Evolutionary conservation across 2,888 invertebrate genomes (phyloP).

Genomic region (Germaria angustata): DNA sequence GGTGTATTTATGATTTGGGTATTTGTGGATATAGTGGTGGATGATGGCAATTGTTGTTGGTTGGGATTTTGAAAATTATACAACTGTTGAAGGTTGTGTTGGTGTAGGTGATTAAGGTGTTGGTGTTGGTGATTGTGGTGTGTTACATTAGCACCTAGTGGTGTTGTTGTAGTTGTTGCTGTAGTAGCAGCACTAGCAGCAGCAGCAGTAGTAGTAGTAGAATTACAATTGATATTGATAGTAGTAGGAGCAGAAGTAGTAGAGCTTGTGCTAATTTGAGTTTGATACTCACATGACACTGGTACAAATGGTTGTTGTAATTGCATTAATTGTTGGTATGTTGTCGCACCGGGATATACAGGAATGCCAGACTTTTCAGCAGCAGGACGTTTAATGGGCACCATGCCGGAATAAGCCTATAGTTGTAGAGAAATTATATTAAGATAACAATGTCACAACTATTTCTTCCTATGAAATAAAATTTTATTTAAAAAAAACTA

Average conservation of each 20-base stretch:
- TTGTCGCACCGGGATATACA: slow-evolving; percentile 94
- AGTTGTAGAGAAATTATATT: slow-evolving; percentile 17
- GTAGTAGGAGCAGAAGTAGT: slow-evolving; percentile 70
- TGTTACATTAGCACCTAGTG: slow-evolving; percentile 69
- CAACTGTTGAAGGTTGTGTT: slow-evolving; percentile 69
- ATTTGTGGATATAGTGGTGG: slow-evolving; percentile 58
- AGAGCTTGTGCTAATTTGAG: slow-evolving; percentile 71
- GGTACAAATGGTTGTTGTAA: slow-evolving; percentile 96
- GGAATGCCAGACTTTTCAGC: slow-evolving; percentile 98
- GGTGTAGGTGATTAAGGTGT: slow-evolving; percentile 68
- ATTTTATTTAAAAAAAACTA: too few species aligned
- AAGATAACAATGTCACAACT: background rate
- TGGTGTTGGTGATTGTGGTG: slow-evolving; percentile 72
- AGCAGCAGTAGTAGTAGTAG: slow-evolving; percentile 69
- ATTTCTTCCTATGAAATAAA: background rate
- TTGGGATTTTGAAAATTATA: slow-evolving; percentile 55
- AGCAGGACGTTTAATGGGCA: slow-evolving; percentile 97
- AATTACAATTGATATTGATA: slow-evolving; percentile 65
- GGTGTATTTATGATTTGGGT: slow-evolving; percentile 59
- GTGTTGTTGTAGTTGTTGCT: slow-evolving; percentile 69
- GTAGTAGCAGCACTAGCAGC: slow-evolving; percentile 72
- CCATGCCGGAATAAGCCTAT: slow-evolving; percentile 96
- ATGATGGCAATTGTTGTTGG: slow-evolving; percentile 68
- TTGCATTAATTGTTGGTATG: slow-evolving; percentile 97
- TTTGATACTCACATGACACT: slow-evolving; percentile 97